Evolutionary conservation across 2,797 vertebrate genomes (phyloP), one percentile per base, ranked within the genome.

Genomic region (Schizopygopsis malacanthus): DNA sequence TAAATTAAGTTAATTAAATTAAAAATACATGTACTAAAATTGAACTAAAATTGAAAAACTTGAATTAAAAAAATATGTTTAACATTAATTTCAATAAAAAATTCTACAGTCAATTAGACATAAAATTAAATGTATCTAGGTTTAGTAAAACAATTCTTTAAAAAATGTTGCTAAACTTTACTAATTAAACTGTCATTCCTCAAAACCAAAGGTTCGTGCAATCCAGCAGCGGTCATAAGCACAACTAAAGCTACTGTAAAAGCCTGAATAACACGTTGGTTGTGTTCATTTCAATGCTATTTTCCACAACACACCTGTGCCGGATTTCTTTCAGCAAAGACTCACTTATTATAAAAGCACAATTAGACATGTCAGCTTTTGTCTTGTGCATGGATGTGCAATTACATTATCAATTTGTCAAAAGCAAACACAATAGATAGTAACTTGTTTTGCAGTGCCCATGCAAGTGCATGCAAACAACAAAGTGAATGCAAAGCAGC

Each of bases 261-360:
- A 80, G 79, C 79, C 79, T 37, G 79, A 33, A 37, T 2, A 81
- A 81, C 79, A 69, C 12, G 79, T 81, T 69, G 15, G 59, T 33
- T 37, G 28, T 37, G 79, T 81, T 81, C 16, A 9, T 67, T 81
- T 81, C 28, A 52, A 11, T 37, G 18, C 11, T 16, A 10, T 43
- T 78, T 61, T 25, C 7, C 37, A 61, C 54, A 81, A 67, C 79
- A 67, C 16, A 28, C 41, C 10, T 1, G 12, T 20, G 43, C 28
- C 45, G 9, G 28, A 33, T 52, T 80, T 50, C 79, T 33, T 65
- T 80, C 61, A 54, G 50, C 28, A 37, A 80, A n/a, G 9, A 67
- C 37, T 50, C 59, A 15, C 16, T 65, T 43, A 5, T 15, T 56
- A 56, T 47, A 81, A 33, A 79, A 81, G 12, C 79, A 67, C 43